Evolutionary conservation across 2,113 vertebrate species (phyloP).

Genomic region (Ammodytes marinus): DNA sequence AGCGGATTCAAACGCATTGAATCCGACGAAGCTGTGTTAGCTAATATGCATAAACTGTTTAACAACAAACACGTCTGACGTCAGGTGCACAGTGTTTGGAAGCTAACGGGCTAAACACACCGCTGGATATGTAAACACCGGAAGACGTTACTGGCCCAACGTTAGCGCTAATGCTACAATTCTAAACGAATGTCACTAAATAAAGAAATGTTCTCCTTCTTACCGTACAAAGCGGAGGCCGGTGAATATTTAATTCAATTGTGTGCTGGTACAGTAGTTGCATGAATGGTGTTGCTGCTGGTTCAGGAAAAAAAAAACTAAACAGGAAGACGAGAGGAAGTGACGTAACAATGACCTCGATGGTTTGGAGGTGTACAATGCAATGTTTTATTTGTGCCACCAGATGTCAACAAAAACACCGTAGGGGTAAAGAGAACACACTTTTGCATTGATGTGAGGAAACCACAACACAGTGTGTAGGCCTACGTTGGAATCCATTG

Average conservation of each 20-base stretch:
- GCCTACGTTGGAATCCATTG: too few species aligned
- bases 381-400: not conserved
- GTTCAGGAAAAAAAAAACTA: constrained; percentile 3
- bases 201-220: not conserved
- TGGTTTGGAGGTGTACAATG: not conserved
- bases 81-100: not conserved
- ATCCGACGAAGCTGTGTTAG: not conserved
- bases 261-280: not conserved
- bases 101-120: not conserved
- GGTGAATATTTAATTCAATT: constrained; percentile 38
- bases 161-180: not conserved
- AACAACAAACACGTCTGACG: not conserved
- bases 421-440: not conserved
- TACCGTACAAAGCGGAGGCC: constrained; percentile 26
- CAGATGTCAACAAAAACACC: constrained; percentile 13
- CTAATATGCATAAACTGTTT: not conserved
- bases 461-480: not conserved
- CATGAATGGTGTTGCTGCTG: not conserved
- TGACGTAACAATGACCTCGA: constrained; percentile 26
- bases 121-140: not conserved
- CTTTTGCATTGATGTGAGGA: not conserved
- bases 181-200: not conserved
- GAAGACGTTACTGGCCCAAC: not conserved
- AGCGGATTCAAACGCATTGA: not conserved
- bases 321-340: constrained; percentile 70